These are phyloP conservation scores for Cryptophagus acutangulus DNA, from an alignment of 2,888 invertebrate genomes.

Conservation along the genomic window DNA sequence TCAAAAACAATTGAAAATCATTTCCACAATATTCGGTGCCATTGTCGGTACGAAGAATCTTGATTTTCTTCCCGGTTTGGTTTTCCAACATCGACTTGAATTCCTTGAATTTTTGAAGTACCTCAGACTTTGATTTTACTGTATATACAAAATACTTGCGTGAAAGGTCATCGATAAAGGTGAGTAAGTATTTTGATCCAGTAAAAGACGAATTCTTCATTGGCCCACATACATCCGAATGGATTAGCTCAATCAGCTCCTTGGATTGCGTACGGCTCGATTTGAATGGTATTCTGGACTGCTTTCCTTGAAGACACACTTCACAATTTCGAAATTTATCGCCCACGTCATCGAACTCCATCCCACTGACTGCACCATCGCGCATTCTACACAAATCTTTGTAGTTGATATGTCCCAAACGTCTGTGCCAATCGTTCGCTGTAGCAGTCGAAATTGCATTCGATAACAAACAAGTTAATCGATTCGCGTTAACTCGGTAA, in stretches of 20 bases:
- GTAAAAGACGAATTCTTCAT: constrained; percentile 22
- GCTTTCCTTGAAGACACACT: constrained; percentile 6
- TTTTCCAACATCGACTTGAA: constrained; percentile 32
- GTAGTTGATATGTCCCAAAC: constrained; percentile 11
- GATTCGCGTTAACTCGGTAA: too few relatives aligned
- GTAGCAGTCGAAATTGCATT: too few relatives aligned
- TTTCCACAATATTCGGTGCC: constrained; percentile 24
- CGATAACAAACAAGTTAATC: too few relatives aligned
- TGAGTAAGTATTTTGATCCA: constrained; percentile 31
- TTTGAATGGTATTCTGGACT: constrained; percentile 26
- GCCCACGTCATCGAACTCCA: neutral
- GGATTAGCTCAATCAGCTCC: constrained; percentile 17
- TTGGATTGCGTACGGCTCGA: constrained; percentile 14
- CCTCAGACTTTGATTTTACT: constrained; percentile 32
- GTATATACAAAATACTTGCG: constrained; percentile 31
- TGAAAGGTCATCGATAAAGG: constrained; percentile 37
- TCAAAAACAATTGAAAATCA: constrained; percentile 17
- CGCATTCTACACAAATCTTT: neutral
- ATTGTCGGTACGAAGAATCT: constrained; percentile 29
- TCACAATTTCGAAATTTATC: neutral
- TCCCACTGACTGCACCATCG: neutral
- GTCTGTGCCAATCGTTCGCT: constrained; percentile 9
- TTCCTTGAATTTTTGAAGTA: constrained; percentile 24
- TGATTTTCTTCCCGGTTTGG: constrained; percentile 29
- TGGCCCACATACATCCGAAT: constrained; percentile 19